Percentiles rank a stretch among this genome's conserved stretches.
These are phyloP conservation scores for Odocoileus hemionus DNA, from an alignment of 2,113 vertebrate genomes.

Conservation along the genomic window DNA sequence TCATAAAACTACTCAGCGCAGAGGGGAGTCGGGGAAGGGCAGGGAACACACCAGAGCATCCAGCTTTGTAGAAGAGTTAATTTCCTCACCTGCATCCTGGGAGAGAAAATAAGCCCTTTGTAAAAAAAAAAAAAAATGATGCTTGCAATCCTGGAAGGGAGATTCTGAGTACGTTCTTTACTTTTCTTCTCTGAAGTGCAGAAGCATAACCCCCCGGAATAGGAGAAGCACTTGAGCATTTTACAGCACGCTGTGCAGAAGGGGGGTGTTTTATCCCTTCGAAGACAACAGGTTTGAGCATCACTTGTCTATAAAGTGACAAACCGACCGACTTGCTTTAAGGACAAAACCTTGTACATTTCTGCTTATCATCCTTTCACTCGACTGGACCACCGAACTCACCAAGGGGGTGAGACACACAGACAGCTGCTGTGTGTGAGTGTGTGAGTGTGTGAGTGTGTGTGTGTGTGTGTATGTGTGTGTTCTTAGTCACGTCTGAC, in stretches of 20 bases:
- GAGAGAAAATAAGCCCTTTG: neutral
- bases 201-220: accelerated
- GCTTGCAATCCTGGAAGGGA: neutral
- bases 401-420: accelerated
- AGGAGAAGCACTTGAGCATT: accelerated
- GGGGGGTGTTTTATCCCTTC: accelerated
- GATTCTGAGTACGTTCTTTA: accelerated
- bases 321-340: accelerated
- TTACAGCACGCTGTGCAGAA: accelerated
- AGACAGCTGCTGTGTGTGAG: neutral
- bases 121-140: neutral
- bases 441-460: too few relatives aligned
- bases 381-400: neutral
- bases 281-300: neutral
- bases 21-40: neutral
- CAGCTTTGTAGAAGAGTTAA: neutral
- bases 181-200: neutral
- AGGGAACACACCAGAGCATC: accelerated
- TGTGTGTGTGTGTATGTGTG: too few relatives aligned
- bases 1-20: accelerated
- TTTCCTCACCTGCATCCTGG: accelerated
- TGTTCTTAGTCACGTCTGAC: neutral
- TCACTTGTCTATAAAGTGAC: too few relatives aligned
- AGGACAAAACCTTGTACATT: accelerated
- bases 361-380: accelerated